Evolutionary conservation across 2,888 invertebrate genomes (phyloP).

Genomic region (Allygus modestus): DNA sequence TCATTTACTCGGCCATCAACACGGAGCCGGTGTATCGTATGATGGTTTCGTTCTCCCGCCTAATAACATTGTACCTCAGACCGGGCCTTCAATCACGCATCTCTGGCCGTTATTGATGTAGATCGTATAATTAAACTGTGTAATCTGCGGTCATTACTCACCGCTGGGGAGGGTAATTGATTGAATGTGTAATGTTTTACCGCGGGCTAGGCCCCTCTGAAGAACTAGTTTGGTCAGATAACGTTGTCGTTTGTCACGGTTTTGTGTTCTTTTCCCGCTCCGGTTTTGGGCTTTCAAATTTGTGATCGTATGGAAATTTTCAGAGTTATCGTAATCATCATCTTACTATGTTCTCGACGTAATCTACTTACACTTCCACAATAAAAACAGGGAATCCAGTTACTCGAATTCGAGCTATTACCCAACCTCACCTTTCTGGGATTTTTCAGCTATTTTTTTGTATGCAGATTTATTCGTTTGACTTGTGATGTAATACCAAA

Average conservation of each 20-base stretch:
- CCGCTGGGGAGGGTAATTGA: not conserved
- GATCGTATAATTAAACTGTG: not conserved
- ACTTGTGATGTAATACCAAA: too few species aligned
- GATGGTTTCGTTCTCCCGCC: not conserved
- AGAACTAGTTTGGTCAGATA: not conserved
- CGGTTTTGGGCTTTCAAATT: too few species aligned
- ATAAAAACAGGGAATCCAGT: too few species aligned
- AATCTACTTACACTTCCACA: too few species aligned
- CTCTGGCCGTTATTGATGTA: not conserved
- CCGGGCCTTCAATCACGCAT: not conserved
- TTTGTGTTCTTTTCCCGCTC: too few species aligned
- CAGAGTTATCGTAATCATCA: too few species aligned
- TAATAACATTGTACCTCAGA: not conserved
- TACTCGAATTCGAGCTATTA: too few species aligned
- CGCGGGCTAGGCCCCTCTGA: not conserved
- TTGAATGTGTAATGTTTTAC: slow-evolving; percentile 13
- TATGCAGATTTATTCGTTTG: too few species aligned
- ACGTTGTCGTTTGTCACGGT: not conserved
- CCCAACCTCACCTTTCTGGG: too few species aligned
- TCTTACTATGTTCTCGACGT: too few species aligned
- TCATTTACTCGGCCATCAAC: not conserved
- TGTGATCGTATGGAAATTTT: too few species aligned
- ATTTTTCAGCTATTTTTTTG: too few species aligned
- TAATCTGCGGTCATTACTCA: not conserved
- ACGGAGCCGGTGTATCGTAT: not conserved